Percentiles rank a stretch among this genome's conserved stretches.
Evolutionary conservation across 2,797 vertebrate genomes (phyloP).

Genomic region (Cuniculus paca): DNA sequence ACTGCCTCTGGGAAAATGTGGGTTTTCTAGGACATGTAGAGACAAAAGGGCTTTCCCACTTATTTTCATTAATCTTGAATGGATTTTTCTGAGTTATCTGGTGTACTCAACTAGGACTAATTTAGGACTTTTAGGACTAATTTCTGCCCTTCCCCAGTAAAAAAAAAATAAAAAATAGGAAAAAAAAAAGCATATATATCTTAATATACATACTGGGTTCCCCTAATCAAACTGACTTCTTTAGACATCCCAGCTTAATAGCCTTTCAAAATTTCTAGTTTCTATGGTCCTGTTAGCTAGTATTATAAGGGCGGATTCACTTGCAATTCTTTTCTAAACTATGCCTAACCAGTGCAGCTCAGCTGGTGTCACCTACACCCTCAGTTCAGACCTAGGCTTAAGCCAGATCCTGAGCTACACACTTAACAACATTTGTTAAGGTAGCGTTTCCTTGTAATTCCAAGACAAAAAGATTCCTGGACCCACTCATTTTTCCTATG

Average conservation of each 20-base stretch:
- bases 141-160: neutral
- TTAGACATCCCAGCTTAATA: neutral
- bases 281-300: neutral
- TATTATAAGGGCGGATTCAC: neutral
- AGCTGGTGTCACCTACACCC: too few relatives aligned
- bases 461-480: neutral
- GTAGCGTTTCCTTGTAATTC: neutral
- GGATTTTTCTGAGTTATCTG: neutral
- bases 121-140: neutral
- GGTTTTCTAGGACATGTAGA: neutral
- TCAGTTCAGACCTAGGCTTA: neutral
- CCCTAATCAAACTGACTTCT: neutral
- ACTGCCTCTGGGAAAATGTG: neutral
- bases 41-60: neutral
- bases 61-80: neutral
- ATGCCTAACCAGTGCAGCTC: neutral
- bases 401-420: neutral
- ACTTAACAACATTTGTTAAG: neutral
- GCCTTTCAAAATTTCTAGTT: slow-evolving; percentile 11
- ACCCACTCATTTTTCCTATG: neutral
- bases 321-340: neutral
- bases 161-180: neutral
- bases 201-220: neutral
- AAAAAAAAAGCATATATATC: neutral
- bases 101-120: slow-evolving; percentile 4